A percentile compares a stretch with the other conserved stretches of the same genome.
Evolutionary conservation across 2,113 vertebrate genomes (phyloP).

Genomic region (Pygathrix nemaeus): DNA sequence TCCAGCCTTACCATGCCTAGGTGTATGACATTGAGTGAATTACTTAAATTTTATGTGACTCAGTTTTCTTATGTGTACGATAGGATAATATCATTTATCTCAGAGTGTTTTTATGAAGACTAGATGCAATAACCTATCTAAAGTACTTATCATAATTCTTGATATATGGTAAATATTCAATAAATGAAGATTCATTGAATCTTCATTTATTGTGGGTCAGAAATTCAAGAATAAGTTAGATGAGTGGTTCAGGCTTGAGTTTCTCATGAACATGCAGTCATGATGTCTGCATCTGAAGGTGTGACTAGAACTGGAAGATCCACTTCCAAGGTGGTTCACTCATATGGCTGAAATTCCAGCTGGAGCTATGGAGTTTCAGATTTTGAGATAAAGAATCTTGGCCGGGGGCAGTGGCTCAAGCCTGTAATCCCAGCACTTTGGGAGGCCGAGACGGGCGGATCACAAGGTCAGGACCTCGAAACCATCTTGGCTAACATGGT

Average conservation of each 20-base stretch:
- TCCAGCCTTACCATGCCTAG: neutral
- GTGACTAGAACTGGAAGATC: neutral
- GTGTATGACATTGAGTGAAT: neutral
- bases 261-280: neutral
- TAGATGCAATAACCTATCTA: neutral
- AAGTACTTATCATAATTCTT: neutral
- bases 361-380: neutral
- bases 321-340: neutral
- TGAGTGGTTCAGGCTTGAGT: neutral
- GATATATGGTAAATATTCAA: neutral
- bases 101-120: neutral
- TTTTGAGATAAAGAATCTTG: neutral
- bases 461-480: too few relatives aligned
- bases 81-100: neutral
- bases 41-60: neutral
- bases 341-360: neutral
- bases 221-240: neutral
- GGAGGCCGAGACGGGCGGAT: too few relatives aligned
- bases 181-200: neutral
- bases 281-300: neutral
- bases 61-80: neutral
- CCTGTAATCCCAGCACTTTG: too few relatives aligned
- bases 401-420: too few relatives aligned
- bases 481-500: too few relatives aligned
- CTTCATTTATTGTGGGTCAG: too few relatives aligned